These are phyloP conservation scores for Drosophila fuyamai DNA, from an alignment of 1,140 invertebrate species.

Conservation along the genomic window DNA sequence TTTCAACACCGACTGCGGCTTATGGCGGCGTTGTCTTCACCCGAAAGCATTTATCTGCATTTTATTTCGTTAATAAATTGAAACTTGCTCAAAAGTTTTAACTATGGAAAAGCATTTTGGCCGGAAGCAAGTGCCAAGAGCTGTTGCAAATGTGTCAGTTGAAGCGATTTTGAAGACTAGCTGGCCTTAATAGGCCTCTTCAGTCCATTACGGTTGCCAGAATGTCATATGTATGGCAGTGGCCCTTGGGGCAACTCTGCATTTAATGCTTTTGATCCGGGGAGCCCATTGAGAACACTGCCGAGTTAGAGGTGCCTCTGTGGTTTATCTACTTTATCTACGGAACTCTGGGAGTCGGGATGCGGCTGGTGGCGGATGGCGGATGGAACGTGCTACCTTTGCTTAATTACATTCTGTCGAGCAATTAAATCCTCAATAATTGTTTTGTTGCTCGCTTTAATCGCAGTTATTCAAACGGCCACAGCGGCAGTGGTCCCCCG, in stretches of 20 bases:
- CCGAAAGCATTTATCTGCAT: slow-evolving; percentile 71
- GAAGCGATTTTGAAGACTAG: slow-evolving; percentile 25
- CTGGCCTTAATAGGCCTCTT: slow-evolving; percentile 58
- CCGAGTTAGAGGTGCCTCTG: slow-evolving; percentile 28
- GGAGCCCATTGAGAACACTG: slow-evolving; percentile 32
- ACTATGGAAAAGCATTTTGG: slow-evolving; percentile 21
- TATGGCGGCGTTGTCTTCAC: slow-evolving; percentile 52
- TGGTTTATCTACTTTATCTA: slow-evolving; percentile 71
- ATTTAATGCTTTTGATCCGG: slow-evolving; percentile 40
- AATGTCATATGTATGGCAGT: slow-evolving; percentile 11
- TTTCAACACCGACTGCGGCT: slow-evolving; percentile 64
- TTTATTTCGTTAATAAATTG: slow-evolving; percentile 83
- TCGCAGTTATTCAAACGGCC: slow-evolving; percentile 65
- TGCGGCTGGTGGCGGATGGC: background rate
- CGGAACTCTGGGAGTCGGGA: slow-evolving; percentile 11
- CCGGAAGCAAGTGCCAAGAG: slow-evolving; percentile 37
- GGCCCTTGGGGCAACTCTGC: slow-evolving; percentile 40
- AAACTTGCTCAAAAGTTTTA: slow-evolving; percentile 73
- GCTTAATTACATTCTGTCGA: slow-evolving; percentile 82
- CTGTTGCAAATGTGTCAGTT: slow-evolving; percentile 39
- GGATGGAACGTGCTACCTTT: slow-evolving; percentile 68
- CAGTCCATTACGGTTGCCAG: slow-evolving; percentile 16
- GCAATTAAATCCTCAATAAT: slow-evolving; percentile 83
- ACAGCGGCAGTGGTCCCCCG: too few species aligned
- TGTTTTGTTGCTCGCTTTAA: slow-evolving; percentile 79